These are phyloP conservation scores for Gallirallus australis DNA, from an alignment of 2,797 vertebrate genomes.

Conservation along the genomic window DNA sequence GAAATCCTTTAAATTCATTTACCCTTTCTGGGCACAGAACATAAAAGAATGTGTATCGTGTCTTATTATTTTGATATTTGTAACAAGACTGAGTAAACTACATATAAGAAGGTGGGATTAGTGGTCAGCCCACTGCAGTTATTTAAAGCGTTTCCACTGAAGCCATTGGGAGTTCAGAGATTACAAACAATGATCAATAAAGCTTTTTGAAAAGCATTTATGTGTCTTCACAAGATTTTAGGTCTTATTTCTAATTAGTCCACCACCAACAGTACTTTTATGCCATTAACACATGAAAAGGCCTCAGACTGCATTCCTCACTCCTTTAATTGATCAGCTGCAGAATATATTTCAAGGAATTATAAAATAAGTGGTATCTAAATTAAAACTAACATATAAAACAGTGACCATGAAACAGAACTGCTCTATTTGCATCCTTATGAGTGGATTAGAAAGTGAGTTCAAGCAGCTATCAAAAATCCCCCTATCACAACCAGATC, in stretches of 20 bases:
- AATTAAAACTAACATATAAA: background rate
- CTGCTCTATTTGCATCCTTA: background rate
- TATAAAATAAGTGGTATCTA: background rate
- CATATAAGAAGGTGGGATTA: background rate
- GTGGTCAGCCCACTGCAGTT: background rate
- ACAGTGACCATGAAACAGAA: background rate
- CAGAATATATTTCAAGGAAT: background rate
- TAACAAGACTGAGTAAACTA: background rate
- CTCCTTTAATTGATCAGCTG: background rate
- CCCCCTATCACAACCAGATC: background rate
- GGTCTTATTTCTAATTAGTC: background rate
- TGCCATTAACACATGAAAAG: background rate
- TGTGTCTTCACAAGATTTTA: background rate
- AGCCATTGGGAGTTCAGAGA: background rate
- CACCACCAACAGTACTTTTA: background rate
- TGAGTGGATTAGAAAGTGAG: background rate
- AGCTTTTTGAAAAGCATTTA: background rate
- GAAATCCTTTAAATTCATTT: background rate
- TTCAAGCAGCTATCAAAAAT: background rate
- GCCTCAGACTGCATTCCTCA: background rate
- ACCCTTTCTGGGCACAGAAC: background rate
- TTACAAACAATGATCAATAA: background rate
- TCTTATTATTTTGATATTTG: background rate
- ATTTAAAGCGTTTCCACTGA: background rate
- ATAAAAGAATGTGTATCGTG: background rate